These are phyloP conservation scores for Caenorhabditis angaria DNA, from an alignment of 2,888 invertebrate species.

Conservation along the genomic window DNA sequence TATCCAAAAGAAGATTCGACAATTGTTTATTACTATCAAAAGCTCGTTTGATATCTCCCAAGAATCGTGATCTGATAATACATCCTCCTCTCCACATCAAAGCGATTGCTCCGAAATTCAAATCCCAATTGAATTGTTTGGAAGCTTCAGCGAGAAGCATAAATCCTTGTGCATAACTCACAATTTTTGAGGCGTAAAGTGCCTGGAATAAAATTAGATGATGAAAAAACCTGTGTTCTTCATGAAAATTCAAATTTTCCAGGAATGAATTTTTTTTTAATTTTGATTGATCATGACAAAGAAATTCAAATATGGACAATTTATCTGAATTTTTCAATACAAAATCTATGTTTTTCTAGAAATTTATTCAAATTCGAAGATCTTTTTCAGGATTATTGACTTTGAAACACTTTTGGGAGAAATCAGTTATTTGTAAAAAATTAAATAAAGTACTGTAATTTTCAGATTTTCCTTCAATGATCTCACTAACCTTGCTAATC, in stretches of 20 bases:
- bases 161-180: constrained; percentile 93
- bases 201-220: constrained; percentile 78
- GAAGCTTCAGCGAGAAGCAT: constrained; percentile 77
- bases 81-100: constrained; percentile 96
- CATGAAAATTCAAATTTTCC: not conserved
- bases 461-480: too few species aligned
- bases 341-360: too few species aligned
- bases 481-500: constrained; percentile 78
- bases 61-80: constrained; percentile 76
- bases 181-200: constrained; percentile 94
- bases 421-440: too few species aligned
- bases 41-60: constrained; percentile 90
- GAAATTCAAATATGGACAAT: too few species aligned
- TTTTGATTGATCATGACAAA: too few species aligned
- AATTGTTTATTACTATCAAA: constrained; percentile 88
- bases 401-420: too few species aligned
- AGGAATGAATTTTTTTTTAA: too few species aligned
- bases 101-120: constrained; percentile 97
- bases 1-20: constrained; percentile 87
- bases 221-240: constrained; percentile 5
- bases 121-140: constrained; percentile 87
- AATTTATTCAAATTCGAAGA: too few species aligned
- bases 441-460: not conserved
- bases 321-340: too few species aligned
- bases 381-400: too few species aligned